These are phyloP conservation scores for Piliocolobus tephrosceles DNA, from an alignment of 2,113 vertebrate genomes.

Conservation along the genomic window DNA sequence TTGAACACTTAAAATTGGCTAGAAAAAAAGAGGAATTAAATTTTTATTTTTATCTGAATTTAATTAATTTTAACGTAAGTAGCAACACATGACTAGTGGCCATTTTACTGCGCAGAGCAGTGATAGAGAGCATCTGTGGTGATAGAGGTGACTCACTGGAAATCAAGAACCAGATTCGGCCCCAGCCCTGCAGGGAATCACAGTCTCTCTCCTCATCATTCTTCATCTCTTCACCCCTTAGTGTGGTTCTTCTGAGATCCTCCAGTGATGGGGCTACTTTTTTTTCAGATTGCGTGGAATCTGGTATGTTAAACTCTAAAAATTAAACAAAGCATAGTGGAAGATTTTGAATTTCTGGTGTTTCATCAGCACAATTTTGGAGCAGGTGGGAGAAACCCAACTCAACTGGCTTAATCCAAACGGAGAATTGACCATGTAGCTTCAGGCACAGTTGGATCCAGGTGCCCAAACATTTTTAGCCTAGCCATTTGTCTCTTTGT, in stretches of 20 bases:
- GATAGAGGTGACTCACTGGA: neutral
- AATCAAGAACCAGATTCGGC: neutral
- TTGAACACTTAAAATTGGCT: neutral
- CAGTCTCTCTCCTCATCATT: neutral
- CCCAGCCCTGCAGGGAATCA: neutral
- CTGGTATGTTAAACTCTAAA: neutral
- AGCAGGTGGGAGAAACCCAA: neutral
- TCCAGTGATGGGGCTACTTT: too few species aligned
- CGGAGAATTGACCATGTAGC: neutral
- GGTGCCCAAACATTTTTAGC: neutral
- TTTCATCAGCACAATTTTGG: neutral
- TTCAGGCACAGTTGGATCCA: neutral
- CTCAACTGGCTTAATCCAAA: neutral
- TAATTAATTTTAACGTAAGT: neutral
- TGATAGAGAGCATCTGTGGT: too few species aligned
- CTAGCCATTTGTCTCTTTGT: neutral
- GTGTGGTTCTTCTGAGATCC: neutral
- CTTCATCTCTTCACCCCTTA: neutral
- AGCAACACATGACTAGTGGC: too few species aligned
- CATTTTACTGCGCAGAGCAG: too few species aligned
- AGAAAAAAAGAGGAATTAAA: neutral
- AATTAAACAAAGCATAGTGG: neutral
- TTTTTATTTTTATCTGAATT: neutral
- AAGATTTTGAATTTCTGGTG: neutral
- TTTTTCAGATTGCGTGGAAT: neutral